Conservation (phyloP, 2,888 invertebrate genomes). For the Barypeithes pellucidus region DNA sequence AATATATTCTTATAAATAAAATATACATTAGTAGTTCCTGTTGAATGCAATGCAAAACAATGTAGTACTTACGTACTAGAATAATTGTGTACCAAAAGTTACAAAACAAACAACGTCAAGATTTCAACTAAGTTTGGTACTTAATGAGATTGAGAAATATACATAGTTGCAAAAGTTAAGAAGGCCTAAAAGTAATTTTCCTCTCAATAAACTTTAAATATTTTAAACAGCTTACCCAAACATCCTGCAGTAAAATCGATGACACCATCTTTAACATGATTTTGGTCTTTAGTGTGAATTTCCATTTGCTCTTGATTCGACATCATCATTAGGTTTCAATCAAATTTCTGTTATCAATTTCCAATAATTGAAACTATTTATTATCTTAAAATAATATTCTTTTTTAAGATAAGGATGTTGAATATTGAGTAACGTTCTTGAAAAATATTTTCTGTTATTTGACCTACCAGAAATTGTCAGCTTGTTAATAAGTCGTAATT, state of each 20-base stretch:
- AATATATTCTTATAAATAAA: no score
- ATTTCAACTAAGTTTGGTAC: no score
- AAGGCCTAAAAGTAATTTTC: no score
- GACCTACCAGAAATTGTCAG: constrained; percentile 23
- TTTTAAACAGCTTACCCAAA: constrained; percentile 75
- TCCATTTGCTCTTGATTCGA: not conserved
- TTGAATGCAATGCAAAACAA: no score
- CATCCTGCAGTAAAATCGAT: constrained; percentile 90
- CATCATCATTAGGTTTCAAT: not conserved
- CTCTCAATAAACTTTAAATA: no score
- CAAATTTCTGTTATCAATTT: not conserved
- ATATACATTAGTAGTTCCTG: no score
- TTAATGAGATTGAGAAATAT: no score
- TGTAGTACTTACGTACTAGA: no score
- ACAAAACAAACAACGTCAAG: no score
- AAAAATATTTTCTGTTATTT: constrained; percentile 5
- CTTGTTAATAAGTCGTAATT: not conserved
- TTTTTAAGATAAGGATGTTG: constrained; percentile 15
- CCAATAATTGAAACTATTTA: constrained; percentile 3
- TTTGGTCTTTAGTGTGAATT: constrained; percentile 43
- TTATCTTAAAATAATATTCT: constrained; percentile 1
- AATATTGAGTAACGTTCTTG: constrained; percentile 12
- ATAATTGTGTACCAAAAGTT: no score
- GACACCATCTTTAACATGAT: constrained; percentile 76
- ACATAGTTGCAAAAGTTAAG: no score